These are phyloP conservation scores for Echeneis naucrates DNA, from an alignment of 2,797 vertebrate genomes.

Conservation along the genomic window DNA sequence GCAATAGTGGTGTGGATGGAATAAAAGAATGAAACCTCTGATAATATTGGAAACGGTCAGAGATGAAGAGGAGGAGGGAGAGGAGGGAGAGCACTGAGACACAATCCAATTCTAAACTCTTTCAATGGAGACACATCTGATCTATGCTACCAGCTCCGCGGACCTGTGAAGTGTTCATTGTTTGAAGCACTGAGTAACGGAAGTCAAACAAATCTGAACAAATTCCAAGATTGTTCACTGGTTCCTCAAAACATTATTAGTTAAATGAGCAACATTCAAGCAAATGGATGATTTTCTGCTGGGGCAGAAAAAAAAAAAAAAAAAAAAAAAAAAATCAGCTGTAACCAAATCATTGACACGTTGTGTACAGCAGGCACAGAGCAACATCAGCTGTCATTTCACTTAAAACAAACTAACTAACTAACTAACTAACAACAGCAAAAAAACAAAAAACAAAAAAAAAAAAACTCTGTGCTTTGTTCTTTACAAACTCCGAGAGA, in stretches of 20 bases:
- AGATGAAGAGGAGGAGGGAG: conserved; percentile 40
- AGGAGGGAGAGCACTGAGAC: conserved; percentile 26
- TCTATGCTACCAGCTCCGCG: not conserved
- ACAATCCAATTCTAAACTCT: too few relatives aligned
- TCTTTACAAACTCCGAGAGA: not conserved
- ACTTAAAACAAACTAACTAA: too few relatives aligned
- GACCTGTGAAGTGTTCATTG: conserved; percentile 11
- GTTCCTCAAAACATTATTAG: not conserved
- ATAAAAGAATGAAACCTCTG: conserved; percentile 62
- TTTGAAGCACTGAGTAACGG: not conserved
- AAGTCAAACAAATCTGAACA: conserved; percentile 13
- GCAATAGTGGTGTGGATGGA: conserved; percentile 55
- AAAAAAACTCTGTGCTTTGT: not conserved
- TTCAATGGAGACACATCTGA: conserved; percentile 24
- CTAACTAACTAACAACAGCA: too few relatives aligned
- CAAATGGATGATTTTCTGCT: not conserved
- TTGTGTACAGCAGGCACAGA: not conserved
- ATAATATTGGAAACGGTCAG: conserved; percentile 59
- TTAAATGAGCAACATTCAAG: not conserved
- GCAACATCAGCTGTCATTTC: not conserved
- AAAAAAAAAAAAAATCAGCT: not conserved
- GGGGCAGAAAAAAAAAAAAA: not conserved
- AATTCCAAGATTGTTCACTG: conserved; percentile 1
- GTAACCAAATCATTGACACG: not conserved
- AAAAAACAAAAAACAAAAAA: too few relatives aligned